Percentiles rank a stretch among this genome's conserved stretches.
These are phyloP conservation scores for Poecilobothrus nobilitatus DNA, from an alignment of 2,888 invertebrate genomes.

Conservation along the genomic window DNA sequence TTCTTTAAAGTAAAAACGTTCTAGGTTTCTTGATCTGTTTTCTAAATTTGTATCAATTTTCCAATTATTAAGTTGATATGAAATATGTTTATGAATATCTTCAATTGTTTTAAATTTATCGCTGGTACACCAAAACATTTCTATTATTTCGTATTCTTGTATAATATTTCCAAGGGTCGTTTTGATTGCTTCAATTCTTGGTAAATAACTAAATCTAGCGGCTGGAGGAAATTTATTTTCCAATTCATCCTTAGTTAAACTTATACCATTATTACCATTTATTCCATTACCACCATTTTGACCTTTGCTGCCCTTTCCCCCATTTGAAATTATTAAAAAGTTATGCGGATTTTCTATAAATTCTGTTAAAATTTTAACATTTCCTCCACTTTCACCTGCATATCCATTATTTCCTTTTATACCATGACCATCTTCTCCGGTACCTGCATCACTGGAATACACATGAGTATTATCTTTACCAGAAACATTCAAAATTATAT, in stretches of 20 bases:
- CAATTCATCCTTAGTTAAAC: constrained; percentile 25
- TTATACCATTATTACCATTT: constrained; percentile 21
- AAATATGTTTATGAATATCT: too few species aligned
- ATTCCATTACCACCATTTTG: constrained; percentile 30
- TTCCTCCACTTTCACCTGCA: constrained; percentile 31
- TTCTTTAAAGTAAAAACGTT: neutral
- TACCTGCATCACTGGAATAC: constrained; percentile 22
- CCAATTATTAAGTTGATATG: too few species aligned
- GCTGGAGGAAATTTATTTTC: neutral
- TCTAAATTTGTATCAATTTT: too few species aligned
- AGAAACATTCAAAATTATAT: constrained; percentile 26
- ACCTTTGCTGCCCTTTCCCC: constrained; percentile 29
- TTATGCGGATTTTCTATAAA: constrained; percentile 24
- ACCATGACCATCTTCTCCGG: constrained; percentile 23
- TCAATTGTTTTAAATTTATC: too few species aligned
- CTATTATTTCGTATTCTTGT: neutral
- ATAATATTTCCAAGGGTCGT: neutral
- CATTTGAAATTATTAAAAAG: constrained; percentile 27
- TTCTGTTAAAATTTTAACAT: constrained; percentile 25
- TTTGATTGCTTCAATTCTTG: neutral
- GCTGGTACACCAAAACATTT: neutral
- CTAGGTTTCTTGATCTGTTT: too few species aligned
- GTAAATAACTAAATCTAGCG: neutral
- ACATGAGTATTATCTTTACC: constrained; percentile 21
- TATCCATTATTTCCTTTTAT: constrained; percentile 26